These are phyloP conservation scores for Callorhinus ursinus DNA, from an alignment of 2,113 vertebrate species.

Conservation along the genomic window DNA sequence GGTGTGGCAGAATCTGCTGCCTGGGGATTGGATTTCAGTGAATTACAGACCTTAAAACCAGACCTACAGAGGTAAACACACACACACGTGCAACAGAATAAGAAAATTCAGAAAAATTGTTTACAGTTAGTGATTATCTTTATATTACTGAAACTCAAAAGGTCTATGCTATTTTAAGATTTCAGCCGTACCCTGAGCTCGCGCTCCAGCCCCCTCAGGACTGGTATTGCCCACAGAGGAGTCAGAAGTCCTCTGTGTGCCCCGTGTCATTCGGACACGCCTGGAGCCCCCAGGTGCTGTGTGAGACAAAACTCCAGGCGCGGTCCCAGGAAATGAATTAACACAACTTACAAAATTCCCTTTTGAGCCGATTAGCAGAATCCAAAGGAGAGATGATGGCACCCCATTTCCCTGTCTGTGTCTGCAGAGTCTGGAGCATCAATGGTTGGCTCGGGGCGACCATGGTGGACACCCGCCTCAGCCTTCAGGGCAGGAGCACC, in stretches of 20 bases:
- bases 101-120: neutral
- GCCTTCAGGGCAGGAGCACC: neutral
- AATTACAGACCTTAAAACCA: neutral
- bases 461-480: neutral
- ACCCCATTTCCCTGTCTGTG: neutral
- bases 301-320: neutral
- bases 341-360: neutral
- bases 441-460: rapidly evolving
- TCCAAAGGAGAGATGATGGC: neutral
- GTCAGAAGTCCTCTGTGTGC: no score
- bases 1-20: neutral
- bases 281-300: neutral
- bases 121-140: neutral
- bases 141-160: neutral
- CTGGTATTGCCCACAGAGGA: neutral
- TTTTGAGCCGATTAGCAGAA: neutral
- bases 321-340: neutral
- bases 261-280: rapidly evolving
- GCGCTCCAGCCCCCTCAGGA: neutral
- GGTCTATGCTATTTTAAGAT: neutral
- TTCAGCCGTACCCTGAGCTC: neutral
- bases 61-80: neutral
- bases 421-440: neutral
- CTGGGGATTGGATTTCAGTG: neutral
- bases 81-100: neutral